These are phyloP conservation scores for Galagoides demidoff DNA, from an alignment of 2,797 vertebrate species.

Conservation along the genomic window DNA sequence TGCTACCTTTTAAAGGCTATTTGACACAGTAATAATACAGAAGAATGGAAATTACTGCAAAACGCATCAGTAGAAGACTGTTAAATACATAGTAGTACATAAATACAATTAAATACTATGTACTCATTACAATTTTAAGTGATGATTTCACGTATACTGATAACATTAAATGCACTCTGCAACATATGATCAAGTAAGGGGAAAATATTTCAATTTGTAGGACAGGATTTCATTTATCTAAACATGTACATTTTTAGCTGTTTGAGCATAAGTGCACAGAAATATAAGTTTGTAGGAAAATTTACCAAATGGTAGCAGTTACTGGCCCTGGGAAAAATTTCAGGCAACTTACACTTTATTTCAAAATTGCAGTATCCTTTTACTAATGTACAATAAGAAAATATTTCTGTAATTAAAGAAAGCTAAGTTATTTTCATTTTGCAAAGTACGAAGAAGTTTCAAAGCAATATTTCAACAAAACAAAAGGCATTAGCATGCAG, in stretches of 20 bases:
- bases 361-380: slow-evolving; percentile 33
- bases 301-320: not conserved
- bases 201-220: slow-evolving; percentile 11
- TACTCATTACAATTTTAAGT: not conserved
- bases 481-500: not conserved
- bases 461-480: slow-evolving; percentile 27
- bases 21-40: slow-evolving; percentile 3
- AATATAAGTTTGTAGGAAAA: not conserved
- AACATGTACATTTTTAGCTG: slow-evolving; percentile 5
- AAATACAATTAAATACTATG: slow-evolving; percentile 2
- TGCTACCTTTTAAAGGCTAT: slow-evolving; percentile 16
- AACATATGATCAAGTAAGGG: not conserved
- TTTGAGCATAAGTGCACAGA: not conserved
- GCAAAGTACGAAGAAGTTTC: not conserved
- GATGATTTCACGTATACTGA: not conserved
- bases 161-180: not conserved
- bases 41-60: slow-evolving; percentile 22
- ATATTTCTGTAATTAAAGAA: slow-evolving; percentile 22
- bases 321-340: not conserved
- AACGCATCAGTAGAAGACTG: not conserved
- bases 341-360: slow-evolving; percentile 19
- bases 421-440: slow-evolving; percentile 25
- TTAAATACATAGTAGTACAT: not conserved
- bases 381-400: slow-evolving; percentile 30
- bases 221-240: not conserved